Percentiles rank a stretch among this genome's conserved stretches.
These are phyloP conservation scores for Tachycineta bicolor DNA, from an alignment of 2,113 vertebrate genomes.

Conservation along the genomic window DNA sequence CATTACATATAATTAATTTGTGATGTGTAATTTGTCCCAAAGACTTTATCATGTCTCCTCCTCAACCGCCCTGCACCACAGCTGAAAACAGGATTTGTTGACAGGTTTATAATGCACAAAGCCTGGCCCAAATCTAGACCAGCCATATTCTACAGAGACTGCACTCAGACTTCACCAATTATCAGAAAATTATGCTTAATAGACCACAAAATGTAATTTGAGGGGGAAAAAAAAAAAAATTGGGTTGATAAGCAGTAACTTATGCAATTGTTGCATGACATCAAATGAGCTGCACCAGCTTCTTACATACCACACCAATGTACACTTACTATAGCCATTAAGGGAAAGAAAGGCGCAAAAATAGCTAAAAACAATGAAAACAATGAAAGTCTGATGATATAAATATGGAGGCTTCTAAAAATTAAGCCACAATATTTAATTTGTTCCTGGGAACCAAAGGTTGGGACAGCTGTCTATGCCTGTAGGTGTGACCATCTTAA, in stretches of 20 bases:
- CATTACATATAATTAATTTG: slow-evolving; percentile 42
- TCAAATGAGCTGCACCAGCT: neutral
- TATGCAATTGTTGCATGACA: neutral
- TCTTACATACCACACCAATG: neutral
- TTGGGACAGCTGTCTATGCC: neutral
- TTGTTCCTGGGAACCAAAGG: neutral
- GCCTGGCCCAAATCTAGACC: neutral
- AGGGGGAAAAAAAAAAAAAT: neutral
- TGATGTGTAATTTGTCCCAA: slow-evolving; percentile 7
- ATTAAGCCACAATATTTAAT: neutral
- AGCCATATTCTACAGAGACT: neutral
- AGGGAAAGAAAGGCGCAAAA: neutral
- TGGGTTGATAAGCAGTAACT: neutral
- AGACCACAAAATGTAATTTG: neutral
- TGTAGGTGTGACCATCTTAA: neutral
- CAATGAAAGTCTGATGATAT: neutral
- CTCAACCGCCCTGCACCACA: neutral
- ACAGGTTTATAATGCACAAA: neutral
- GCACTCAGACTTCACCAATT: neutral
- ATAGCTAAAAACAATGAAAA: neutral
- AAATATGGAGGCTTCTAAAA: neutral
- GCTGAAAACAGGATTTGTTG: neutral
- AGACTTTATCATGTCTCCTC: slow-evolving; percentile 1
- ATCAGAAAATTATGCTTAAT: neutral
- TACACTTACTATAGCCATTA: accelerated